Percentiles rank a stretch among this genome's conserved stretches.
These are phyloP conservation scores for Xestobium rufovillosum DNA, from an alignment of 2,888 invertebrate genomes.

Conservation along the genomic window DNA sequence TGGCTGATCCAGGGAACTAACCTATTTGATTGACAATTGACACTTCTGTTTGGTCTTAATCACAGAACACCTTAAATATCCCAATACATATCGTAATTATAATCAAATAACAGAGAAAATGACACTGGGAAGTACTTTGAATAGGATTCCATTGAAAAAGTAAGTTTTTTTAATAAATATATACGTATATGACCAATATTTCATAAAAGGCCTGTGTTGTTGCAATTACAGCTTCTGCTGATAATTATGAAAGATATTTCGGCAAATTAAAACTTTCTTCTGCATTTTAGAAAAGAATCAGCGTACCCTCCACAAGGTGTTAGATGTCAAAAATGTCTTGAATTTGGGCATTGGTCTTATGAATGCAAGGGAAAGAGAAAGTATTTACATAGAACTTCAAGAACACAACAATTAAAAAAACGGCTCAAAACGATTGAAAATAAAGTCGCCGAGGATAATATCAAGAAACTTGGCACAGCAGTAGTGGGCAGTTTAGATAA, in stretches of 20 bases:
- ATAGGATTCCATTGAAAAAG: no score
- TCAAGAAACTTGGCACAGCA: constrained; percentile 13
- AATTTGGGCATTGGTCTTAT: constrained; percentile 92
- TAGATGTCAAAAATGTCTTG: constrained; percentile 87
- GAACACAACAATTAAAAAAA: constrained; percentile 73
- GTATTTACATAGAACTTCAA: constrained; percentile 73
- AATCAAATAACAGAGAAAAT: no score
- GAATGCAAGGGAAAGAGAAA: constrained; percentile 89
- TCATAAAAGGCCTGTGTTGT: no score
- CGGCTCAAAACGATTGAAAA: constrained; percentile 48
- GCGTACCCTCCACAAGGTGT: constrained; percentile 64
- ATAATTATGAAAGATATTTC: constrained; percentile 35
- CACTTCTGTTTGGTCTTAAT: no score
- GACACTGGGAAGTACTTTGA: no score
- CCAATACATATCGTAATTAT: no score
- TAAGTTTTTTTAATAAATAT: no score
- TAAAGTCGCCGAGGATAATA: constrained; percentile 17
- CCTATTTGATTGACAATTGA: no score
- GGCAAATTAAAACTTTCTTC: background rate
- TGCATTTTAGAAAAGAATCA: constrained; percentile 47
- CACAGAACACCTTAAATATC: no score
- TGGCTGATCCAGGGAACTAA: no score
- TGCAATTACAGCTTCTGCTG: no score
- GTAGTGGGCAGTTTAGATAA: constrained; percentile 19
- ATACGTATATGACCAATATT: no score